A percentile compares a stretch with the other conserved stretches of the same genome.
These are phyloP conservation scores for Lordiphosa stackelbergi DNA, from an alignment of 1,140 invertebrate species.

Conservation along the genomic window DNA sequence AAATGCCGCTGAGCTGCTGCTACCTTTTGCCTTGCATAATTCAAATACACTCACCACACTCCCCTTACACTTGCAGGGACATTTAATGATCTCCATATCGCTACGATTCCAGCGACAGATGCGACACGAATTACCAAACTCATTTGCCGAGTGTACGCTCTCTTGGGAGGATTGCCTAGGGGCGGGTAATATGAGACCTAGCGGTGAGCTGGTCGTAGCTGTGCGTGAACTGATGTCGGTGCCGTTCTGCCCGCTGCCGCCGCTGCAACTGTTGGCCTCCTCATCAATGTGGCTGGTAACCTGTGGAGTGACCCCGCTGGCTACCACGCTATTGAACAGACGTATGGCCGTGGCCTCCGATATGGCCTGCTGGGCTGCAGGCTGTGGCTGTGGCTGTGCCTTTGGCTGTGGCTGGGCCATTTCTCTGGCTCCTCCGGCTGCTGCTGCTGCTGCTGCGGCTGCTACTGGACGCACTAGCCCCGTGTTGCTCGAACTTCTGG, in stretches of 20 bases:
- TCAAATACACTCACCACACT: constrained; percentile 59
- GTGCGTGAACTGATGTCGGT: constrained; percentile 1
- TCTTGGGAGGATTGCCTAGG: constrained; percentile 16
- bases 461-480: neutral
- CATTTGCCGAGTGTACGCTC: constrained; percentile 54
- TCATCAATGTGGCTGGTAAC: neutral
- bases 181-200: constrained; percentile 16
- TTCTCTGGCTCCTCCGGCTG: constrained; percentile 8
- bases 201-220: neutral
- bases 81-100: constrained; percentile 62
- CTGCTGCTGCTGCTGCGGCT: neutral
- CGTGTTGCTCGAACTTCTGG: neutral
- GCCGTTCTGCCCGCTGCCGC: neutral
- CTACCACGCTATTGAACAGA: constrained; percentile 35
- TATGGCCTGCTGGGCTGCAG: constrained; percentile 6
- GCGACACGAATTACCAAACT: constrained; percentile 63
- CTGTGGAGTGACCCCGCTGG: neutral
- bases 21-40: no score
- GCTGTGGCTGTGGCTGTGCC: constrained; percentile 1
- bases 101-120: constrained; percentile 69
- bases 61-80: constrained; percentile 68
- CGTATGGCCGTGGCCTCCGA: constrained; percentile 49
- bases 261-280: neutral
- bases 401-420: constrained; percentile 21
- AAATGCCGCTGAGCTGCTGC: no score